These are phyloP conservation scores for Schizaphis graminum DNA, from an alignment of 2,888 invertebrate genomes.

Conservation along the genomic window DNA sequence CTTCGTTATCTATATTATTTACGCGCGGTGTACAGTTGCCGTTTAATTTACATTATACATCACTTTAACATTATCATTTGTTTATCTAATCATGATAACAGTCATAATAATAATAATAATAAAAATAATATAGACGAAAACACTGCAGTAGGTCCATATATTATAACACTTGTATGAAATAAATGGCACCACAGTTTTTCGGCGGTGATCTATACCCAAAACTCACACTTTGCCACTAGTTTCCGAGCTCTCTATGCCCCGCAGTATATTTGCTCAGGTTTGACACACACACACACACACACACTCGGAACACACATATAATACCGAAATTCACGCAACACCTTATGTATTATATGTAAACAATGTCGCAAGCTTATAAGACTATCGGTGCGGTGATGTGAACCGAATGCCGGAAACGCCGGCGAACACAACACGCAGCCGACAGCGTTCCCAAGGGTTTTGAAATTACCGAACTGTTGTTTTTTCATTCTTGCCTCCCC, in stretches of 20 bases:
- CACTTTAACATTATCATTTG: not conserved
- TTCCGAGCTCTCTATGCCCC: not conserved
- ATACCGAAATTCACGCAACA: not conserved
- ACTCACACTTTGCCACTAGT: not conserved
- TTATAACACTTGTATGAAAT: not conserved
- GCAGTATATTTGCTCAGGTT: not conserved
- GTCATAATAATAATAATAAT: not conserved
- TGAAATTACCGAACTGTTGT: not conserved
- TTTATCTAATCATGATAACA: not conserved
- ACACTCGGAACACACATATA: not conserved
- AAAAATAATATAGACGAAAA: too few relatives aligned
- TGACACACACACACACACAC: not conserved
- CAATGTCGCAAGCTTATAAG: not conserved
- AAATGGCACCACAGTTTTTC: not conserved
- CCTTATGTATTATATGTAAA: not conserved
- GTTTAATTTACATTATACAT: not conserved
- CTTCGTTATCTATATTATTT: not conserved
- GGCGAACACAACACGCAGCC: not conserved
- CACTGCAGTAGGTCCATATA: not conserved
- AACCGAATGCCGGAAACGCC: not conserved
- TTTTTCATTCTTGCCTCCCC: not conserved
- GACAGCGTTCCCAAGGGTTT: not conserved
- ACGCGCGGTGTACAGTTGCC: not conserved
- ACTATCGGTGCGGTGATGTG: not conserved
- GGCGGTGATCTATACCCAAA: not conserved